phyloP scores from a whole-genome alignment of 2,797 vertebrate genomes.

The Capromys pilorides region DNA sequence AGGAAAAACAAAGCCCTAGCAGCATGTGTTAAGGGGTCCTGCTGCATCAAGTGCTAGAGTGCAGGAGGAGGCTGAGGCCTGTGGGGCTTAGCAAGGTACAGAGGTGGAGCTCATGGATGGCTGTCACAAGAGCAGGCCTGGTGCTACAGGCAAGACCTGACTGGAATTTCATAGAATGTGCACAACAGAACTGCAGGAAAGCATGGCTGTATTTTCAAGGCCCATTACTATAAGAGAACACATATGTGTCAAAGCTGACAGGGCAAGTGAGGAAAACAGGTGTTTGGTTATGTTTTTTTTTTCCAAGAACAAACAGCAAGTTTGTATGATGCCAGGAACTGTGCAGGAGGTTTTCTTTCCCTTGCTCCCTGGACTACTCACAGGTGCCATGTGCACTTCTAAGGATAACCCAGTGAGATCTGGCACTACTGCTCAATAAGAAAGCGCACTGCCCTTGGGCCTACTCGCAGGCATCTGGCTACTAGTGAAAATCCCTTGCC shows the following conservation, averaged over 20 bases:
- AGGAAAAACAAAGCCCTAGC: neutral
- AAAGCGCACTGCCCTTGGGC: neutral
- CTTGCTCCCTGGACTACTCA: neutral
- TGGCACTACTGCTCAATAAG: neutral
- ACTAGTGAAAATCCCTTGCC: neutral
- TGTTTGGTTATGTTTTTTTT: neutral
- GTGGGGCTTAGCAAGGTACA: neutral
- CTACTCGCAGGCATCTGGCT: neutral
- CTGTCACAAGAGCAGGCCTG: neutral
- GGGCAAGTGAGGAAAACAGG: neutral
- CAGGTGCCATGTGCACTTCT: accelerated
- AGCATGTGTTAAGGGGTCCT: accelerated
- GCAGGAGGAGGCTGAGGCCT: neutral
- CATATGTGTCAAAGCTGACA: neutral
- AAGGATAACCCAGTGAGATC: neutral
- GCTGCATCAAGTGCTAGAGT: neutral
- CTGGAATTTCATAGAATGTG: neutral
- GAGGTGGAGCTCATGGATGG: neutral
- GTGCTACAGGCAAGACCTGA: neutral
- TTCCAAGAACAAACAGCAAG: neutral
- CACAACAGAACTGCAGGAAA: neutral
- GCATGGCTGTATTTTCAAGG: neutral
- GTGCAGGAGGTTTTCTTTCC: neutral
- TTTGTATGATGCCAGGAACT: neutral
- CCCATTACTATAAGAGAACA: neutral